Evolutionary conservation across 92 coral and sea anemone species (phyloP).

Genomic region (Parazoanthus atlanticus): DNA sequence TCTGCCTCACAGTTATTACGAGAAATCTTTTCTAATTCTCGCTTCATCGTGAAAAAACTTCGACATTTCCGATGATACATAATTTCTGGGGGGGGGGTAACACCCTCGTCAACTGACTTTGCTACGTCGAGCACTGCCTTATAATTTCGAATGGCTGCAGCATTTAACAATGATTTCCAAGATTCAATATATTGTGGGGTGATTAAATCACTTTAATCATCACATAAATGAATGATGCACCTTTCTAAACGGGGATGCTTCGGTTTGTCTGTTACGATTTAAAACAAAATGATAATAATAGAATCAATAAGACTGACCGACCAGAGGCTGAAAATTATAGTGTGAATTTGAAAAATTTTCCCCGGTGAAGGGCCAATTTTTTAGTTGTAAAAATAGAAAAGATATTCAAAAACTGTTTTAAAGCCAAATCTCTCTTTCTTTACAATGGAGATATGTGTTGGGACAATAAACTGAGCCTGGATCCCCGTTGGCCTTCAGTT

Average conservation of each 20-base stretch:
- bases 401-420: constrained; percentile 8
- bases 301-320: constrained; percentile 11
- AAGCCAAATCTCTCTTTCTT: constrained; percentile 10
- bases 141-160: constrained; percentile 45
- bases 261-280: constrained; percentile 27
- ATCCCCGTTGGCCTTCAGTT: constrained; percentile 14
- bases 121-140: constrained; percentile 44
- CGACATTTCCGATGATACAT: constrained; percentile 43
- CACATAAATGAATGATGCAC: constrained; percentile 43
- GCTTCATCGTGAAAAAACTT: constrained; percentile 44
- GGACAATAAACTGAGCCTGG: constrained; percentile 6
- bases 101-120: constrained; percentile 34
- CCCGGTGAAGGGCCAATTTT: background rate
- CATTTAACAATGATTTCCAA: constrained; percentile 34
- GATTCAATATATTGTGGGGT: constrained; percentile 28
- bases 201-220: constrained; percentile 16
- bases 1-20: background rate
- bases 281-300: background rate
- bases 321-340: constrained; percentile 4
- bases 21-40: constrained; percentile 32
- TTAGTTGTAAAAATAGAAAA: background rate
- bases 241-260: constrained; percentile 42
- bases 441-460: background rate
- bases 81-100: constrained; percentile 21
- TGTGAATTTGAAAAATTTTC: too few species aligned